Conservation (phyloP, 2,888 invertebrate species). For the Drosophila anomalata region DNA sequence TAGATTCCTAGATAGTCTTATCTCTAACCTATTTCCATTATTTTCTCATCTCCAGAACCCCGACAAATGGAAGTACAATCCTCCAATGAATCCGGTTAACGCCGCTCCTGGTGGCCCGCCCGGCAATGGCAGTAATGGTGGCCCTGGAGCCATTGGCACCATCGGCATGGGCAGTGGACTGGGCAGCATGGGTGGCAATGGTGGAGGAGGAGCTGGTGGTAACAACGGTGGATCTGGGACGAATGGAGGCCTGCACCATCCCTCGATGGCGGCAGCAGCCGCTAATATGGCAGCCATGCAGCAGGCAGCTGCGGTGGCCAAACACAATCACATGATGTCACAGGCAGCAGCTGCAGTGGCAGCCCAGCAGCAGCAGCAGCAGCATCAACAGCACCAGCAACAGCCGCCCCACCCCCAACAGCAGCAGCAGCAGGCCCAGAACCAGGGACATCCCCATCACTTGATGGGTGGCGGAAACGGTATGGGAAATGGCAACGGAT, state of each 20-base stretch:
- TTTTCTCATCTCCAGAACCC: constrained; percentile 87
- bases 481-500: constrained; percentile 84
- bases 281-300: constrained; percentile 83
- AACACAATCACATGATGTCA: constrained; percentile 83
- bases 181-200: constrained; percentile 81
- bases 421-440: constrained; percentile 82
- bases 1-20: too few species aligned
- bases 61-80: constrained; percentile 93
- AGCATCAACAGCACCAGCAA: constrained; percentile 84
- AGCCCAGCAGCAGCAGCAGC: constrained; percentile 84
- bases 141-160: constrained; percentile 83
- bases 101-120: constrained; percentile 85
- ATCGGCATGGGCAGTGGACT: constrained; percentile 83
- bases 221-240: constrained; percentile 72
- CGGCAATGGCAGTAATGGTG: constrained; percentile 83
- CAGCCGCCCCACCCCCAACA: constrained; percentile 83
- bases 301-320: constrained; percentile 81
- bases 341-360: constrained; percentile 81
- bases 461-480: constrained; percentile 77
- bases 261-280: constrained; percentile 79
- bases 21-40: background rate
- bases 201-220: constrained; percentile 46
- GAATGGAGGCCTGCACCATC: constrained; percentile 82
- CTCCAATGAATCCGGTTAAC: constrained; percentile 84
- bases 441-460: constrained; percentile 85